These are phyloP conservation scores for Mesodorylaimus sp. DNA, from an alignment of 2,888 invertebrate genomes.

Conservation along the genomic window DNA sequence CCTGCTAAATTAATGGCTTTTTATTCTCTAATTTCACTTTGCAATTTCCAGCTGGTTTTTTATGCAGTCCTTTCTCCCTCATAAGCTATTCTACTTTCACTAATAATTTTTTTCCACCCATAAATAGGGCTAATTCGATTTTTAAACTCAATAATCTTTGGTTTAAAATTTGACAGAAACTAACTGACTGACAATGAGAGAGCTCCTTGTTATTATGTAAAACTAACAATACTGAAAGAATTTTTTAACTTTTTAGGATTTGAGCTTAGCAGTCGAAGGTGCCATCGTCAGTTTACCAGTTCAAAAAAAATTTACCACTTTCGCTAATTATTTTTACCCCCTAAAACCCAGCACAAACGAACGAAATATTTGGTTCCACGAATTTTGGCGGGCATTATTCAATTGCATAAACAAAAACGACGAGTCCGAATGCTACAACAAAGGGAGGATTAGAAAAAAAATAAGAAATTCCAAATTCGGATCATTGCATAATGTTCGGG, in stretches of 20 bases:
- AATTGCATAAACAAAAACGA: not conserved
- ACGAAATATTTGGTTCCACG: slow-evolving; percentile 3
- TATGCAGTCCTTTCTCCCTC: too few relatives aligned
- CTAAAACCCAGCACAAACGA: not conserved
- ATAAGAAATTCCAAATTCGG: not conserved
- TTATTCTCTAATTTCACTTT: too few relatives aligned
- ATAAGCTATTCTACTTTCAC: too few relatives aligned
- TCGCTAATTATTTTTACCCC: not conserved
- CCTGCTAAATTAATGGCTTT: too few relatives aligned
- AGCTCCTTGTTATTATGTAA: too few relatives aligned
- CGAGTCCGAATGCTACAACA: not conserved
- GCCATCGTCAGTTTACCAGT: not conserved
- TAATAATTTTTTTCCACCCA: too few relatives aligned
- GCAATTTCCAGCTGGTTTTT: too few relatives aligned
- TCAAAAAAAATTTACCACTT: not conserved
- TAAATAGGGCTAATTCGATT: too few relatives aligned
- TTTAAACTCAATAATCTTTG: too few relatives aligned
- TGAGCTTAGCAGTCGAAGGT: not conserved
- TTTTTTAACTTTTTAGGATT: slow-evolving; percentile 13
- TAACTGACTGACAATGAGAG: too few relatives aligned
- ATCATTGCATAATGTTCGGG: not conserved
- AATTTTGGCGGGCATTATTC: not conserved
- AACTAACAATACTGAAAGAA: not conserved
- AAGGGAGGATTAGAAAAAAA: too few relatives aligned
- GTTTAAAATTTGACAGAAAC: too few relatives aligned